Evolutionary conservation across 2,888 invertebrate species (phyloP), one percentile per base, ranked within the genome.

Genomic region (Rugalucina vietnamica): DNA sequence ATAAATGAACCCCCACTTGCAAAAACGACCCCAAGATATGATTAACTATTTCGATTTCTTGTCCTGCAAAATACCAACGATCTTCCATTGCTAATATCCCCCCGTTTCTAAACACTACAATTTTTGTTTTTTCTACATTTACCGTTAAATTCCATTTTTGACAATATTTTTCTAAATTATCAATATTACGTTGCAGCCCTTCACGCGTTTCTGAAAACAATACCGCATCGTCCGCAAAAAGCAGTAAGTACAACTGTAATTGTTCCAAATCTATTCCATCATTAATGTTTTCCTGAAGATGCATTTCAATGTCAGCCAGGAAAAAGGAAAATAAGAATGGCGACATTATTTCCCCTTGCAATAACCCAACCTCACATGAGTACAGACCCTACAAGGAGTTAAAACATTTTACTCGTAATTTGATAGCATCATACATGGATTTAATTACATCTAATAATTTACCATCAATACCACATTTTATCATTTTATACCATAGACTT

Each of bases 401-500:
- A 54, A 69, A 57, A 29, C 69, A 29, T 36, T 34, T 73, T 10
- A 88, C 80, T 80, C 84, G 76, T 43, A n/a, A n/a, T n/a, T n/a
- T n/a, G n/a, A n/a, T n/a, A n/a, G n/a, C n/a, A n/a, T n/a, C n/a
- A n/a, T n/a, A 84, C 34, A 84, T 43, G 21, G 84, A 82, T 50
- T 82, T n/a, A 29, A 84, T 39, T n/a, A 84, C n/a, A 21, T n/a
- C 10, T 10, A 82, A 71, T 21, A 84, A 14, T 73, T 82, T 85
- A 4, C 87, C 84, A 39, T 73, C 39, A 2, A 85, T n/a, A 29
- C 82, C 81, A 18, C 50, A 5, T 69, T 81, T 75, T 21, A 82
- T 50, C 18, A 86, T 12, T 77, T 88, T 86, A 14, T 43, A 50
- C 82, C 84, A 88, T 18, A 88, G 54, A 43, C 70, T 81, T 14